phyloP scores from a whole-genome alignment of 2,797 vertebrate species.

The Notamacropus eugenii region DNA sequence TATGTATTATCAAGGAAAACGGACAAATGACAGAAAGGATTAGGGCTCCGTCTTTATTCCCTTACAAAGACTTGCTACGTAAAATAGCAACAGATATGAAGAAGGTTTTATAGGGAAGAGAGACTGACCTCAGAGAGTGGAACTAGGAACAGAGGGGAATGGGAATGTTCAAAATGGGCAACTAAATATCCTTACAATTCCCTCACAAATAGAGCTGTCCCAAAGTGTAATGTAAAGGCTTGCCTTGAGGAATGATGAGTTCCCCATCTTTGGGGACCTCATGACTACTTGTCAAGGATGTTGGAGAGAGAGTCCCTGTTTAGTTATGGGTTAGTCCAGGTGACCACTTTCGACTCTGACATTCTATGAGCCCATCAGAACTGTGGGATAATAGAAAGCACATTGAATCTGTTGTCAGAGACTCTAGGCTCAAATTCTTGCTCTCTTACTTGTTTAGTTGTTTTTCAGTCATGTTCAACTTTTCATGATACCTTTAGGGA shows the following conservation, averaged over 20 bases:
- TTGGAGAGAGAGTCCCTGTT: neutral
- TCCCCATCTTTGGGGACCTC: neutral
- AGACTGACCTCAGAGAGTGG: neutral
- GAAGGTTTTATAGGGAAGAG: neutral
- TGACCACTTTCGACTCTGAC: neutral
- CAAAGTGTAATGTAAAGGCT: neutral
- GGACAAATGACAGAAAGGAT: neutral
- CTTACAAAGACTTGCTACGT: neutral
- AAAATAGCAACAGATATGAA: neutral
- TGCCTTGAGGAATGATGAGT: neutral
- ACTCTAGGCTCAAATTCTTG: neutral
- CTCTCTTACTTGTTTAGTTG: neutral
- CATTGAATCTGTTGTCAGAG: neutral
- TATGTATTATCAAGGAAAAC: neutral
- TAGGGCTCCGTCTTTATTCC: neutral
- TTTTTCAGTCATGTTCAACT: neutral
- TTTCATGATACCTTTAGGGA: neutral
- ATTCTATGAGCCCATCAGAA: neutral
- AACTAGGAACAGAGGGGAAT: neutral
- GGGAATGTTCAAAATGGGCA: neutral
- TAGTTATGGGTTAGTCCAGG: neutral
- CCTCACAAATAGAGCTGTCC: neutral
- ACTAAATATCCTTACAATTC: neutral
- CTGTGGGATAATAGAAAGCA: neutral
- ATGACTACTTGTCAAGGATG: neutral